phyloP scores from a whole-genome alignment of 2,113 vertebrate genomes.

The Burhinus bistriatus region DNA sequence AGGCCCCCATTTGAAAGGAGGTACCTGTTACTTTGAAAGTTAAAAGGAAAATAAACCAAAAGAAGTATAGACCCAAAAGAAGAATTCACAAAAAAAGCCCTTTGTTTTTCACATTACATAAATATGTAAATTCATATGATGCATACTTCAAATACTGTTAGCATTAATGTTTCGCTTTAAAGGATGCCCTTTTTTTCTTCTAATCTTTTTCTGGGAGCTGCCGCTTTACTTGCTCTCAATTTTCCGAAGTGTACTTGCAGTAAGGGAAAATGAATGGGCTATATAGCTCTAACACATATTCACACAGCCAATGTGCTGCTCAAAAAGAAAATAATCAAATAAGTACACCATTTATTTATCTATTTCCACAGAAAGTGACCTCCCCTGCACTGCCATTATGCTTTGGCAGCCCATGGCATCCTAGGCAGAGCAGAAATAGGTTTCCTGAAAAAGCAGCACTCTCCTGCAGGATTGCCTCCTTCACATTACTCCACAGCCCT shows the following conservation, averaged over 20 bases:
- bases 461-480: not conserved
- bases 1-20: not conserved
- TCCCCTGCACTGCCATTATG: not conserved
- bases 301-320: not conserved
- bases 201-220: not conserved
- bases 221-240: not conserved
- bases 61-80: not conserved
- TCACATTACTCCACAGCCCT: not conserved
- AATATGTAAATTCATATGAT: not conserved
- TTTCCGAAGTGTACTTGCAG: not conserved
- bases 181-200: not conserved
- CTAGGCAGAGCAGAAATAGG: not conserved
- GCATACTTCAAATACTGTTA: not conserved
- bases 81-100: not conserved
- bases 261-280: not conserved
- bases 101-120: not conserved
- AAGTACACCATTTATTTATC: not conserved
- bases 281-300: not conserved
- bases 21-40: not conserved
- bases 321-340: not conserved
- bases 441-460: not conserved
- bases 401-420: not conserved
- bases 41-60: not conserved
- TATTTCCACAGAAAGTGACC: not conserved
- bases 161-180: not conserved